Evolutionary conservation across 2,113 vertebrate genomes (phyloP).

Genomic region (Microcebus griseorufus): DNA sequence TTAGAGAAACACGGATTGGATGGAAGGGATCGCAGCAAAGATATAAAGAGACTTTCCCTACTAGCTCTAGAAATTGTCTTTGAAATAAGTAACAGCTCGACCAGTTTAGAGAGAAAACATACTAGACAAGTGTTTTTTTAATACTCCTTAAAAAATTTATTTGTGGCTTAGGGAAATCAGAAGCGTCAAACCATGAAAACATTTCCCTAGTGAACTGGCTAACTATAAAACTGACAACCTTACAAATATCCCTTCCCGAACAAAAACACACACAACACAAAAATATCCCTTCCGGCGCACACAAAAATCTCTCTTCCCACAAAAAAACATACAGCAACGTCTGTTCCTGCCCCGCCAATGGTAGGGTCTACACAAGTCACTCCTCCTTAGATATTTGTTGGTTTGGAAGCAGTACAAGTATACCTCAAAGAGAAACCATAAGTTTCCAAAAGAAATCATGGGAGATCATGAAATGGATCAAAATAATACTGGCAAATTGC

Average conservation of each 20-base stretch:
- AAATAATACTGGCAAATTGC: background rate
- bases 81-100: background rate
- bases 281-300: background rate
- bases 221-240: background rate
- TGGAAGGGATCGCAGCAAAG: background rate
- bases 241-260: background rate
- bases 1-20: background rate
- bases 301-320: background rate
- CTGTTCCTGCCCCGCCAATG: background rate
- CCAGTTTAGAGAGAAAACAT: background rate
- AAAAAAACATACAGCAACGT: background rate
- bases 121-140: background rate
- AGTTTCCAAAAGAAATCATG: background rate
- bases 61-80: background rate
- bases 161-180: background rate
- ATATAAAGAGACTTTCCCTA: background rate
- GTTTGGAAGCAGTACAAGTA: background rate
- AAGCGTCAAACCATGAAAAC: background rate
- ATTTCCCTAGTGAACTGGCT: background rate
- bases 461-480: background rate
- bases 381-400: background rate
- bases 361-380: background rate
- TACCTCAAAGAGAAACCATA: background rate
- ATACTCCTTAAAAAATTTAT: background rate
- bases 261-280: background rate